phyloP scores from a whole-genome alignment of 2,797 vertebrate species.

The Aulostomus chinensis region DNA sequence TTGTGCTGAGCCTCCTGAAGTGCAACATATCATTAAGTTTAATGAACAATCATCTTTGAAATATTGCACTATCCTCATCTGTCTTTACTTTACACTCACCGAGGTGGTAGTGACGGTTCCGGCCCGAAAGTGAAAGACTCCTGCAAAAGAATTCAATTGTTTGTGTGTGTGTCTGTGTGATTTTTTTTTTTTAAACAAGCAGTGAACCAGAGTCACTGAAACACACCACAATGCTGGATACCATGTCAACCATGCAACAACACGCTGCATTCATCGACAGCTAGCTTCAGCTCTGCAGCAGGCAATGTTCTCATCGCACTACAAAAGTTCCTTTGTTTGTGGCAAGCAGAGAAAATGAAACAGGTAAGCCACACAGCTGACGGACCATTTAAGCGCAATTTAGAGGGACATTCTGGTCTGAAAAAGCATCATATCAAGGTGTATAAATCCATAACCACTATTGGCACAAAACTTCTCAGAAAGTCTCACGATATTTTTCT shows the following conservation, averaged over 20 bases:
- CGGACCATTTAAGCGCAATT: conserved; percentile 3
- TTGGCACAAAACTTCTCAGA: neutral
- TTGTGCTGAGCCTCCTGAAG: conserved; percentile 74
- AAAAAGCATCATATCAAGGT: neutral
- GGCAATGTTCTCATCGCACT: neutral
- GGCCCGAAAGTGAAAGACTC: conserved; percentile 61
- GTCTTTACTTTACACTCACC: conserved; percentile 80
- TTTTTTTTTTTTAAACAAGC: conserved; percentile 20
- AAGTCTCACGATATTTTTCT: neutral
- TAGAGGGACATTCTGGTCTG: neutral
- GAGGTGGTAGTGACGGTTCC: conserved; percentile 80
- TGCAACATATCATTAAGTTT: neutral
- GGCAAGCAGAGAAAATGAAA: conserved; percentile 14
- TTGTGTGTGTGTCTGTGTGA: too few species aligned
- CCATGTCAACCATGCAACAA: conserved; percentile 25
- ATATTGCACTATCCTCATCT: too few species aligned
- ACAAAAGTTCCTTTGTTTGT: conserved; percentile 42
- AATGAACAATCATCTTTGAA: too few species aligned
- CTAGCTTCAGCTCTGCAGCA: conserved; percentile 11
- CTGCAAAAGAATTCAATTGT: conserved; percentile 67
- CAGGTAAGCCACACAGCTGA: conserved; percentile 20
- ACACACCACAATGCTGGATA: conserved; percentile 15
- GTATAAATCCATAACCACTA: neutral
- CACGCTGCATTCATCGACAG: conserved; percentile 10
- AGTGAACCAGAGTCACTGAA: conserved; percentile 11